These are phyloP conservation scores for Rousettus leschenaultii DNA, from an alignment of 2,113 vertebrate species.

Conservation along the genomic window DNA sequence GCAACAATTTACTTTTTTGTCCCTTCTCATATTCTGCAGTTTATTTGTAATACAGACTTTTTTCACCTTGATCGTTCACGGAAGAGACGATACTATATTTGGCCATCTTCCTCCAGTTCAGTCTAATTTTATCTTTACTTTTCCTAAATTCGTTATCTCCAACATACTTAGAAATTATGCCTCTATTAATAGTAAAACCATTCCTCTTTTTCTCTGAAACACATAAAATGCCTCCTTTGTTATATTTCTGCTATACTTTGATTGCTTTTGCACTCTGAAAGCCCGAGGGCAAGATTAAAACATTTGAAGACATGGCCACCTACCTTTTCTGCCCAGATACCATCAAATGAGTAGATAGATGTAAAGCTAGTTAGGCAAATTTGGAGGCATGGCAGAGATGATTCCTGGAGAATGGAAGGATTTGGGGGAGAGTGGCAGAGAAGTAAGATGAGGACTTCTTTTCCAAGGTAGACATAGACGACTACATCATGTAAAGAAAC, in stretches of 20 bases:
- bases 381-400: not conserved
- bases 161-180: conserved; percentile 25
- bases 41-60: not conserved
- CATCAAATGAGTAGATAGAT: not conserved
- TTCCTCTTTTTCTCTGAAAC: not conserved
- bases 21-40: not conserved
- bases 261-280: not conserved
- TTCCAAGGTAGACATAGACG: not conserved
- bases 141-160: not conserved
- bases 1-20: not conserved
- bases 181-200: not conserved
- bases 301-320: not conserved
- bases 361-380: not conserved
- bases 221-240: not conserved
- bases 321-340: not conserved
- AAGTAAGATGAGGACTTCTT: not conserved
- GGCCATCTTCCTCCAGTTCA: not conserved
- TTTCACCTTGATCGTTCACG: not conserved
- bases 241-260: not conserved
- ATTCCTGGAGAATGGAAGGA: not conserved
- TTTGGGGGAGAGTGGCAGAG: not conserved
- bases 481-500: not conserved
- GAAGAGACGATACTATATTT: not conserved
- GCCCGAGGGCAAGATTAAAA: not conserved
- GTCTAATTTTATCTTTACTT: conserved; percentile 18